Base-by-base conservation (phyloP, 2,113 vertebrate species). In the Glaucomys volans region DNA sequence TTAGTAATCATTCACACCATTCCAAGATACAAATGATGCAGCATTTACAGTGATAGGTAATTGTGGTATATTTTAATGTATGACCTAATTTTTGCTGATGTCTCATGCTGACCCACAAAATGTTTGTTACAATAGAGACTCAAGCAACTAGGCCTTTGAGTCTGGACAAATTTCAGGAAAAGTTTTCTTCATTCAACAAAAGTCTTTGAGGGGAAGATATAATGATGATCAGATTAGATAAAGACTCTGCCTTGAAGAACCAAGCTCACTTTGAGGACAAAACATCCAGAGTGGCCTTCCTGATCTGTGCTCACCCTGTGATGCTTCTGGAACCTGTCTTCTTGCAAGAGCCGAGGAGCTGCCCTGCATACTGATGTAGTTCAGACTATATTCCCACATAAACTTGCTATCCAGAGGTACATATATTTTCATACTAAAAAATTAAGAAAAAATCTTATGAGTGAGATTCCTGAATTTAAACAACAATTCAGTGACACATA, bases 381-480 rank as follows among this genome's bases (percentile, higher is more conserved):
- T 90, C 28, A 82, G 22, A 4, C n/a, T 67, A 26, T 35, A 44
- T 64, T 94, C 71, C 59, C 30, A 54, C 20, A 52, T 72, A 54
- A 14, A 42, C 14, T 35, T 64, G 3, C 24, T 92, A 5, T 87
- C 30, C 50, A 92, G 76, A 30, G 13, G n/a, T 24, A 90, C 10
- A 74, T 3, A 13, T 24, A 26, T 75, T 52, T 59, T 57, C 79
- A 57, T 52, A 69, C 4, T 22, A 62, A 94, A n/a, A 74, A 57
- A n/a, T 40, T 52, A 75, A 57, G 50, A 17, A 42, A 77, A 91
- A 13, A 47, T 42, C 14, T 57, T 32, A 62, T 74, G 20, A 74
- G 8, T 69, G 18, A 74, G 9, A 84, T 47, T 71, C 82, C 85
- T 91, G 62, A 85, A 96, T 74, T 57, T 66, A 87, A 94, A 80